Evolutionary conservation across 2,113 vertebrate genomes (phyloP).

Genomic region (Addax nasomaculatus): DNA sequence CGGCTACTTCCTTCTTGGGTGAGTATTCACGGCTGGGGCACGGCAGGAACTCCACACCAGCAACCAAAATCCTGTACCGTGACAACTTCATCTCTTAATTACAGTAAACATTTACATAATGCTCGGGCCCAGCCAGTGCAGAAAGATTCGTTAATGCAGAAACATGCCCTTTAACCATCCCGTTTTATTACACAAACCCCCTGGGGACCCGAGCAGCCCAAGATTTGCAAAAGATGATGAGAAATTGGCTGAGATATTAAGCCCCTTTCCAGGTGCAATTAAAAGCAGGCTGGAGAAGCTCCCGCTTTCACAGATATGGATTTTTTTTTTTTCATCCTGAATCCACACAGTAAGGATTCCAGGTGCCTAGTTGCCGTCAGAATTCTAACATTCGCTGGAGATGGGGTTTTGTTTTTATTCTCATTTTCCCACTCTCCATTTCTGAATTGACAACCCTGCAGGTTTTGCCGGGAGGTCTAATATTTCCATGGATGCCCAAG

Average conservation of each 20-base stretch:
- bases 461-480: constrained; percentile 74
- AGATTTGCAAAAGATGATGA: constrained; percentile 86
- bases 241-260: constrained; percentile 84
- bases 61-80: constrained; percentile 74
- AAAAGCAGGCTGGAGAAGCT: constrained; percentile 66
- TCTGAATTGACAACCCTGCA: constrained; percentile 71
- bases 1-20: neutral
- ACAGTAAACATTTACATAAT: constrained; percentile 85
- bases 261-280: constrained; percentile 80
- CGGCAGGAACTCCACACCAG: constrained; percentile 67
- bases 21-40: constrained; percentile 25
- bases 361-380: neutral
- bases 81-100: constrained; percentile 82
- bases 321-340: neutral
- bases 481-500: constrained; percentile 67
- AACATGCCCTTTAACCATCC: constrained; percentile 84
- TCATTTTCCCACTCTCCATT: constrained; percentile 14
- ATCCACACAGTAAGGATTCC: neutral
- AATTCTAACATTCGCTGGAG: constrained; percentile 23
- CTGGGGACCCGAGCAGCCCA: constrained; percentile 77
- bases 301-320: neutral
- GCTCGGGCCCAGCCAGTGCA: constrained; percentile 75
- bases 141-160: constrained; percentile 84
- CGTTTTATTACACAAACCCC: constrained; percentile 82
- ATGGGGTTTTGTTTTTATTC: constrained; percentile 28